A percentile compares a stretch with the other conserved stretches of the same genome.
Conservation (phyloP, 2,113 vertebrate genomes). For the Excalfactoria chinensis region DNA sequence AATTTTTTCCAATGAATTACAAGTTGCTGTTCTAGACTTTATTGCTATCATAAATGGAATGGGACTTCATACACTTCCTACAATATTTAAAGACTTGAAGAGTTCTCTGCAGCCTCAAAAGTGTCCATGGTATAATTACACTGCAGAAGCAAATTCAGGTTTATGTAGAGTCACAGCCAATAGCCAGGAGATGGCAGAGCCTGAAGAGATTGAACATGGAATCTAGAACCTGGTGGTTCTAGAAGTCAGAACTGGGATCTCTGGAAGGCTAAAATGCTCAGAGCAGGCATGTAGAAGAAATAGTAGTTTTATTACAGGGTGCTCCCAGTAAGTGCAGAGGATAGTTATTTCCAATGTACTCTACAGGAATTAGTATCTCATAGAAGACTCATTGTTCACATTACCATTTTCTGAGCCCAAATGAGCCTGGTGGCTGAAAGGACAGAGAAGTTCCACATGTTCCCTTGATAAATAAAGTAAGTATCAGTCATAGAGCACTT, state of each 20-base stretch:
- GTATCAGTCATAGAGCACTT: not conserved
- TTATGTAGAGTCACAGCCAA: not conserved
- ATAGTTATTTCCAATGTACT: not conserved
- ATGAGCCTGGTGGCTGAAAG: not conserved
- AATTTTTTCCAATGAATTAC: not conserved
- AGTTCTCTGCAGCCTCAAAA: not conserved
- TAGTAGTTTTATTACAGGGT: not conserved
- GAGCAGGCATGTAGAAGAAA: not conserved
- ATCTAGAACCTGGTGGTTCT: not conserved
- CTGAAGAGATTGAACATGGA: no score
- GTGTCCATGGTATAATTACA: not conserved
- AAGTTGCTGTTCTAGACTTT: not conserved
- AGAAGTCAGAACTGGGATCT: not conserved
- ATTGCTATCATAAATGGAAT: not conserved
- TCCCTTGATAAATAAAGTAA: not conserved
- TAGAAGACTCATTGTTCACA: not conserved
- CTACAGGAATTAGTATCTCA: not conserved
- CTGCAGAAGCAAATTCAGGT: not conserved
- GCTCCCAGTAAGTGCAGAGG: not conserved
- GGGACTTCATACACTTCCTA: not conserved
- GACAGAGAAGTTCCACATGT: not conserved
- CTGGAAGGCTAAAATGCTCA: not conserved
- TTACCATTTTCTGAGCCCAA: not conserved
- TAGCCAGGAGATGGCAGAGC: not conserved
- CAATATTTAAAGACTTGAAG: not conserved